Evolutionary conservation across 2,888 invertebrate genomes (phyloP).

Genomic region (Plagodis dolabraria): DNA sequence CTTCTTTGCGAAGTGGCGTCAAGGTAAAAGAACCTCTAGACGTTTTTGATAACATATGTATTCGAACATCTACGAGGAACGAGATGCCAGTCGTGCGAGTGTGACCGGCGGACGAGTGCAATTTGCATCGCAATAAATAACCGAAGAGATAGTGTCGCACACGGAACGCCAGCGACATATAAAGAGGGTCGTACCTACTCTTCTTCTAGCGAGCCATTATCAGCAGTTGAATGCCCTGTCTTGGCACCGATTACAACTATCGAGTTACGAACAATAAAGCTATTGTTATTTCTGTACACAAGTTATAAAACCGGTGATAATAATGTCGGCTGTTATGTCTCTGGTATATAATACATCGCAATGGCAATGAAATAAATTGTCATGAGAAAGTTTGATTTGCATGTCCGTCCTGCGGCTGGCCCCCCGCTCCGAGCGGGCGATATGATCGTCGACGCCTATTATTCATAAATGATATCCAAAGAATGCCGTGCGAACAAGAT

Average conservation of each 20-base stretch:
- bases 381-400: slow-evolving; percentile 1
- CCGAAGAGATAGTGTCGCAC: slow-evolving; percentile 64
- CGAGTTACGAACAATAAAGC: slow-evolving; percentile 33
- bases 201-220: slow-evolving; percentile 63
- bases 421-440: slow-evolving; percentile 6
- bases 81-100: slow-evolving; percentile 12
- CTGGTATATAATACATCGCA: slow-evolving; percentile 1
- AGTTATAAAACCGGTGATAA: slow-evolving; percentile 24
- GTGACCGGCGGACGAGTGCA: slow-evolving; percentile 53
- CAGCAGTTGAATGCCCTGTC: slow-evolving; percentile 78
- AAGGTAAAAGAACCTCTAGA: slow-evolving; percentile 22
- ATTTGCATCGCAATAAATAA: slow-evolving; percentile 79
- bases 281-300: slow-evolving; percentile 25
- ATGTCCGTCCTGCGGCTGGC: background rate
- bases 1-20: slow-evolving; percentile 20
- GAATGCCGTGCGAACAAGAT: slow-evolving; percentile 40
- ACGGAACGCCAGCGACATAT: slow-evolving; percentile 57
- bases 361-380: background rate
- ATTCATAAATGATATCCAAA: slow-evolving; percentile 26
- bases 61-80: slow-evolving; percentile 15
- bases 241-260: slow-evolving; percentile 62
- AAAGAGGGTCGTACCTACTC: slow-evolving; percentile 40
- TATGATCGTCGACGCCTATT: slow-evolving; percentile 19
- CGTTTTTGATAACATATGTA: slow-evolving; percentile 18
- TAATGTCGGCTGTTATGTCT: slow-evolving; percentile 9